phyloP scores from a whole-genome alignment of 2,888 invertebrate genomes.

The Phortica magna region DNA sequence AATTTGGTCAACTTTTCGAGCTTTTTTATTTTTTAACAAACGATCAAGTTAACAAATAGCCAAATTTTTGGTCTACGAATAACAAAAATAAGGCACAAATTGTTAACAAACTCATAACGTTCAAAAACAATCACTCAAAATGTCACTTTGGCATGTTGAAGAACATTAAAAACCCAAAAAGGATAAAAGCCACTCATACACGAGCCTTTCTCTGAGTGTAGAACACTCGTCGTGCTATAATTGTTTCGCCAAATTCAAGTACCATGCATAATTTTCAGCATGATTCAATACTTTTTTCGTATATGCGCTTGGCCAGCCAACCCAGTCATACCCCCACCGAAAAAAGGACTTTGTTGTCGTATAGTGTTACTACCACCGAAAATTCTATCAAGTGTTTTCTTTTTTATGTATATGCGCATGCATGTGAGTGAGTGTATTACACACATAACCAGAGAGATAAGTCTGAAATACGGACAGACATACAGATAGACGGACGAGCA shows the following conservation, averaged over 20 bases:
- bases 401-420: slow-evolving; percentile 20
- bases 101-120: no score
- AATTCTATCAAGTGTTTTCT: slow-evolving; percentile 2
- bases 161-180: no score
- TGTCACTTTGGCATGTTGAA: no score
- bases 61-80: no score
- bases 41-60: no score
- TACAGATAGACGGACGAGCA: slow-evolving; percentile 35
- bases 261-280: slow-evolving; percentile 68
- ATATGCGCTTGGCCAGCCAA: slow-evolving; percentile 43
- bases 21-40: no score
- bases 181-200: no score
- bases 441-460: slow-evolving; percentile 58
- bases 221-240: slow-evolving; percentile 52
- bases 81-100: no score
- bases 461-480: slow-evolving; percentile 56
- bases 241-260: slow-evolving; percentile 71
- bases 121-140: no score
- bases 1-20: no score
- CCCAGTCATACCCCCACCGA: neutral
- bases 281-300: slow-evolving; percentile 66
- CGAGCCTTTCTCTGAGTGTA: neutral
- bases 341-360: slow-evolving; percentile 32
- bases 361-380: slow-evolving; percentile 51
- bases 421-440: slow-evolving; percentile 47